Conservation (phyloP, 2,113 vertebrate genomes). For the Colaptes auratus region DNA sequence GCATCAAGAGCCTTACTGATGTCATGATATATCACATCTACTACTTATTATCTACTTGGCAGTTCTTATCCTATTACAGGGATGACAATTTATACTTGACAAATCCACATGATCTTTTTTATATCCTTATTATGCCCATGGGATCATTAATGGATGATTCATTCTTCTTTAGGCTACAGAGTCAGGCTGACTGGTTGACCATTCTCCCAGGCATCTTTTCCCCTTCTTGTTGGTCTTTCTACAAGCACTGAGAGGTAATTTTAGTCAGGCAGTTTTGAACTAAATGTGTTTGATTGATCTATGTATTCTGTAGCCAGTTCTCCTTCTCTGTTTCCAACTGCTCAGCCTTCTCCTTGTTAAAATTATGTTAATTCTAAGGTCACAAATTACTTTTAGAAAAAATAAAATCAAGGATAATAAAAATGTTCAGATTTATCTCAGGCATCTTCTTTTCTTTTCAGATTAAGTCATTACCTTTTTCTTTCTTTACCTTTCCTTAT, state of each 20-base stretch:
- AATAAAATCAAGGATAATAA: background rate
- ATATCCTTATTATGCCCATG: background rate
- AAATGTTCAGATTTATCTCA: background rate
- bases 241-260: background rate
- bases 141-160: background rate
- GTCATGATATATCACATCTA: background rate
- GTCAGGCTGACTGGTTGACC: background rate
- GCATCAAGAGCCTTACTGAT: background rate
- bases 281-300: background rate
- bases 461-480: background rate
- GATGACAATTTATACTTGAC: background rate
- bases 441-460: background rate
- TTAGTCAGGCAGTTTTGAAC: background rate
- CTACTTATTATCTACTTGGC: background rate
- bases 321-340: background rate
- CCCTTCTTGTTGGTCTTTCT: background rate
- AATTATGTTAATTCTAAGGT: background rate
- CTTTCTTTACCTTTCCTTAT: background rate
- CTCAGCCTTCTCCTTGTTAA: background rate
- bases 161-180: background rate
- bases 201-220: background rate
- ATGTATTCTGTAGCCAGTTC: background rate
- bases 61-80: background rate
- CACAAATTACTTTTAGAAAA: background rate
- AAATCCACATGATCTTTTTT: slow-evolving; percentile 20